These are phyloP conservation scores for Paraplagusia blochii DNA, from an alignment of 2,113 vertebrate genomes.

Conservation along the genomic window DNA sequence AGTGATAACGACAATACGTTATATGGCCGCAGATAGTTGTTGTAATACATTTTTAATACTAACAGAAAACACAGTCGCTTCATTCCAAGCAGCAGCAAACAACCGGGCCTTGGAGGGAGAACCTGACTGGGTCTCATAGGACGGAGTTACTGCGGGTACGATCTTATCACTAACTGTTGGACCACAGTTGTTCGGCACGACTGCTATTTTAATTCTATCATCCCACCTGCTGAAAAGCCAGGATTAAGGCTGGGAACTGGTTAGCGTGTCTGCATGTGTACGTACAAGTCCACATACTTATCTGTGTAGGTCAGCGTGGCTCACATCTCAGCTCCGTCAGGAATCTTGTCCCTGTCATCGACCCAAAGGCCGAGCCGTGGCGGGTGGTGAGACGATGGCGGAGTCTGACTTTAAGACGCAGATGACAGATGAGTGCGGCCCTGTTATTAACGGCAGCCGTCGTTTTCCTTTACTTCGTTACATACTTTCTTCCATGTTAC, in stretches of 20 bases:
- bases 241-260: constrained; percentile 39
- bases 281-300: constrained; percentile 1
- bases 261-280: constrained; percentile 10
- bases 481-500: constrained; percentile 23
- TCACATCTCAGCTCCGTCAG: constrained; percentile 52
- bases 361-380: constrained; percentile 38
- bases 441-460: too few species aligned
- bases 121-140: constrained; percentile 1
- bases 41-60: constrained; percentile 19
- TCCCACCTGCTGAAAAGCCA: constrained; percentile 49
- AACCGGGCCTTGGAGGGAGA: constrained; percentile 19
- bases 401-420: constrained; percentile 16
- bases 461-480: constrained; percentile 8
- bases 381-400: constrained; percentile 36
- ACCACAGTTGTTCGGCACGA: constrained; percentile 20
- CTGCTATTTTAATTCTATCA: constrained; percentile 42
- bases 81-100: constrained; percentile 1
- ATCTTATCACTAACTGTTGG: constrained; percentile 49
- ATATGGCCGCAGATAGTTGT: background rate
- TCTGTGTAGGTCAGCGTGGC: background rate
- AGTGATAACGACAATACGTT: background rate
- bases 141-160: constrained; percentile 25
- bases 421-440: constrained; percentile 46
- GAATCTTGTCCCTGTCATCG: constrained; percentile 58
- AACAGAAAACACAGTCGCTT: constrained; percentile 22